A percentile compares a stretch with the other conserved stretches of the same genome.
Evolutionary conservation across 2,113 vertebrate species (phyloP).

Genomic region (Prunella fulvescens): DNA sequence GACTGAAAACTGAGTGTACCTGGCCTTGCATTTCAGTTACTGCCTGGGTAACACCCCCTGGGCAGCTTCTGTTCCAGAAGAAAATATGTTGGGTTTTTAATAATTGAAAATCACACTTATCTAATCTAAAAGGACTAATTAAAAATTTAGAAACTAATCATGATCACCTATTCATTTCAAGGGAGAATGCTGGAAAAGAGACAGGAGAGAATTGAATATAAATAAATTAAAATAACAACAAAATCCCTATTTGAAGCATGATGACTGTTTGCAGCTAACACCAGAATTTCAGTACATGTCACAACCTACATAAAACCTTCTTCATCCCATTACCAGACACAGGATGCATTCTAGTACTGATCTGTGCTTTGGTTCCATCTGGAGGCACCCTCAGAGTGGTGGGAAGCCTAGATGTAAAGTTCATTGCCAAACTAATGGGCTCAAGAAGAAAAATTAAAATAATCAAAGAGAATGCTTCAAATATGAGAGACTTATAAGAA

Average conservation of each 20-base stretch:
- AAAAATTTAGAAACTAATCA: constrained; percentile 44
- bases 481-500: not conserved
- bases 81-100: not conserved
- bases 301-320: not conserved
- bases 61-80: not conserved
- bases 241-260: not conserved
- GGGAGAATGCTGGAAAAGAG: not conserved
- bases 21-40: not conserved
- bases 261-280: not conserved
- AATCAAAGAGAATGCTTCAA: not conserved
- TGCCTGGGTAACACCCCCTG: not conserved
- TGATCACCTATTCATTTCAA: constrained; percentile 2
- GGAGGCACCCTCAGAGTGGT: not conserved
- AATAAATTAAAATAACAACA: constrained; percentile 19
- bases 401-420: not conserved
- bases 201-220: not conserved
- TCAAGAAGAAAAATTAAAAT: not conserved
- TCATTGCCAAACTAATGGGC: not conserved
- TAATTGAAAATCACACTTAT: constrained; percentile 11
- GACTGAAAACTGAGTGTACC: not conserved
- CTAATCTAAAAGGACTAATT: not conserved
- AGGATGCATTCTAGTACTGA: not conserved
- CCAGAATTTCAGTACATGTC: not conserved
- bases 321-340: not conserved
- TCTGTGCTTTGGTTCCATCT: not conserved